Conservation (phyloP, 1,140 invertebrate genomes). For the Tetragonula clypearis region DNA sequence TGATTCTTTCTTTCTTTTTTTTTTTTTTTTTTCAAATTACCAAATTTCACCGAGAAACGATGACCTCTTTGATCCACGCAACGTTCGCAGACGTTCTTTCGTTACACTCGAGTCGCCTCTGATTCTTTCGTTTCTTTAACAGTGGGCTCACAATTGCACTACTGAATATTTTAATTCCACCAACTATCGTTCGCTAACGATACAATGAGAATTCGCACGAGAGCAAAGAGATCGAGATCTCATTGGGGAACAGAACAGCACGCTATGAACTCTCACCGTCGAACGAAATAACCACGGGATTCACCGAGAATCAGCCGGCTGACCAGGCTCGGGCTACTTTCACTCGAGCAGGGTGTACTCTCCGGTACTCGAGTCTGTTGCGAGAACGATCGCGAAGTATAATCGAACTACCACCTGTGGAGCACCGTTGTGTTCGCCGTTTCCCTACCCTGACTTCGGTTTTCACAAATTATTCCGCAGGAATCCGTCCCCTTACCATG, state of each 20-base stretch:
- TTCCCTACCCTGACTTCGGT: too few species aligned
- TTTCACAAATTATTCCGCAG: not conserved
- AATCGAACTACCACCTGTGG: conserved; percentile 39
- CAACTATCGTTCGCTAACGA: too few species aligned
- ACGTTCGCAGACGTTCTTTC: too few species aligned
- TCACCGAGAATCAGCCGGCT: not conserved
- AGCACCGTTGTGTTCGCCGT: not conserved
- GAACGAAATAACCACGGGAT: conserved; percentile 8
- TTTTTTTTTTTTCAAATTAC: not conserved
- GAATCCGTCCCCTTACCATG: conserved; percentile 24
- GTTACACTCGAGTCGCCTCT: too few species aligned
- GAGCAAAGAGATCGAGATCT: too few species aligned
- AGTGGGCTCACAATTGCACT: too few species aligned
- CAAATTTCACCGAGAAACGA: not conserved
- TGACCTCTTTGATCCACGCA: not conserved
- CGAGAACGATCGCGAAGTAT: not conserved
- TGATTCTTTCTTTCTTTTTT: not conserved
- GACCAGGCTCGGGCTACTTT: conserved; percentile 12
- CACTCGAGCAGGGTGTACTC: conserved; percentile 3
- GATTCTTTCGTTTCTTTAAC: too few species aligned
- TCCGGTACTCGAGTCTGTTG: not conserved
- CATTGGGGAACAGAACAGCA: too few species aligned
- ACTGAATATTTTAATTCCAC: too few species aligned
- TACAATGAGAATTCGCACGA: too few species aligned
- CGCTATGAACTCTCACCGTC: not conserved